Evolutionary conservation across 2,113 vertebrate species (phyloP), one percentile per base, ranked within the genome.

Genomic region (Clarias magur): DNA sequence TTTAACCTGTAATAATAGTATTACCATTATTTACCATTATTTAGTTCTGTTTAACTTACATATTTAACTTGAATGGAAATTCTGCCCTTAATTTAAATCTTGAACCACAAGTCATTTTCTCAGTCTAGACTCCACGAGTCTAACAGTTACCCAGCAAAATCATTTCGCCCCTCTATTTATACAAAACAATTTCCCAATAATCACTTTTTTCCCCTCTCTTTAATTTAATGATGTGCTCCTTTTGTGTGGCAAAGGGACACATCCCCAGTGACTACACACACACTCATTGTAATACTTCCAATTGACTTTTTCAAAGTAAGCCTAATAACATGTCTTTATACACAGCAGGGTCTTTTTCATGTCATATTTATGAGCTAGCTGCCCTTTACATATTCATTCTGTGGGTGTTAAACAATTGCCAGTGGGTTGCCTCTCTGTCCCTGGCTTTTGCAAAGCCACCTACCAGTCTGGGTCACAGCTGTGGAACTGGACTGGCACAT

Each of bases 321-420:
- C 90, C 91, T 90, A 91, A 92, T 87, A 93, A 90, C 91, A 89
- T 88, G 85, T 85, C 93, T 92, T 91, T 90, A 88, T 88, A 89
- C 91, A 30, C 94, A 91, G 92, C 89, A 87, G 92, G 94, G 87
- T 92, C 88, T 94, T 90, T 95, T 95, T 95, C 89, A 94, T 91
- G 92, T 91, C 87, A 87, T 94, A 93, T 95, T 94, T 93, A 94
- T 94, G 93, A 94, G 93, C 75, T 88, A 90, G 85, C 90, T 88
- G 89, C 92, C 88, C 93, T 95, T 95, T 95, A 93, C 95, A 96
- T 95, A 95, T 95, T 94, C 94, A 94, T 95, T 93, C 90, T 90
- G 84, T 83, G 86, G 86, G 92, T 89, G 91, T 92, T 90, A 91
- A 94, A 94, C 94, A 94, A 94, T 93, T 91, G 90, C 90, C 86